phyloP scores from a whole-genome alignment of 2,797 vertebrate genomes.

The Pseudomugil gertrudae region DNA sequence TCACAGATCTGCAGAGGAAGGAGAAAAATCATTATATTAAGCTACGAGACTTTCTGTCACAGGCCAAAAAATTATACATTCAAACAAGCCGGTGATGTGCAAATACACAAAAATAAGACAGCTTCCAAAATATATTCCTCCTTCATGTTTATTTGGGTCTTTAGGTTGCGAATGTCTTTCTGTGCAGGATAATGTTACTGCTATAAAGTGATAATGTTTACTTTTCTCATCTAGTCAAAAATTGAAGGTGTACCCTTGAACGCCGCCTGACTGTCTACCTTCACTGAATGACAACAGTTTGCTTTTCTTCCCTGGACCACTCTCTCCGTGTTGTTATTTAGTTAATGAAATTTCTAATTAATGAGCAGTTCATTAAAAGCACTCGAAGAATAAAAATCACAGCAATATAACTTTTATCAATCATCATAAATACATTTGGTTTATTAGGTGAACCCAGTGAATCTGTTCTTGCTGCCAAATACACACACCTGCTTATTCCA shows the following conservation, averaged over 20 bases:
- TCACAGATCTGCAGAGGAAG: slow-evolving; percentile 90
- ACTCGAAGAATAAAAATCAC: slow-evolving; percentile 50
- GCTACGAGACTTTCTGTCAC: neutral
- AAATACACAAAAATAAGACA: slow-evolving; percentile 35
- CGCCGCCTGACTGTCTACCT: slow-evolving; percentile 31
- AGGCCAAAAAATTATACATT: slow-evolving; percentile 28
- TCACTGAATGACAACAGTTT: slow-evolving; percentile 48
- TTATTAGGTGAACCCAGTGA: slow-evolving; percentile 22
- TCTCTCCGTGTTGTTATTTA: slow-evolving; percentile 56
- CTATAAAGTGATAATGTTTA: slow-evolving; percentile 53
- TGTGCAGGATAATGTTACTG: slow-evolving; percentile 38
- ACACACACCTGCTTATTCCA: neutral
- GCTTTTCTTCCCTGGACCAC: slow-evolving; percentile 56
- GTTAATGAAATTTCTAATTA: slow-evolving; percentile 70
- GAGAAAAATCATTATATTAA: slow-evolving; percentile 19
- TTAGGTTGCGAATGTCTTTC: slow-evolving; percentile 46
- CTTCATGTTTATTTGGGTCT: slow-evolving; percentile 24
- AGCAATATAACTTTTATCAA: slow-evolving; percentile 35
- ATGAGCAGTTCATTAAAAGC: slow-evolving; percentile 74
- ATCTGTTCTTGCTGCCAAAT: slow-evolving; percentile 9
- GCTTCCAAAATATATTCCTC: slow-evolving; percentile 43
- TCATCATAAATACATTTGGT: slow-evolving; percentile 25
- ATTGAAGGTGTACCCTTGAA: slow-evolving; percentile 36
- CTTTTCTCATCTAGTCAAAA: slow-evolving; percentile 35
- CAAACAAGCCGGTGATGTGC: slow-evolving; percentile 26